Conservation (phyloP, 2,888 invertebrate genomes). For the Scrobipalpa costella region DNA sequence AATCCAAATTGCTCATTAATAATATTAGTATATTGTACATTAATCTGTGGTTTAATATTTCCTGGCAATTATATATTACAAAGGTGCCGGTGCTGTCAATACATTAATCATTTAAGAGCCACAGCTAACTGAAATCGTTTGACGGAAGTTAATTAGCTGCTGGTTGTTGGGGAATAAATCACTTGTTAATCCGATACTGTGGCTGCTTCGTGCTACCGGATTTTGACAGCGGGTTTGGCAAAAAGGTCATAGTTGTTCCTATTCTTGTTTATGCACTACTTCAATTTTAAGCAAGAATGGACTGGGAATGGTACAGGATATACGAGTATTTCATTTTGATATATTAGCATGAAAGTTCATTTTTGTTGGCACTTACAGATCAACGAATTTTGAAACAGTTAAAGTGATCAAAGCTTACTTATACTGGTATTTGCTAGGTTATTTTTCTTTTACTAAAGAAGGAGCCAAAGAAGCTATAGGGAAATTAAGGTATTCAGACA, state of each 20-base stretch:
- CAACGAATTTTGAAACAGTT: no score
- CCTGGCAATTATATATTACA: constrained; percentile 20
- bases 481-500: background rate
- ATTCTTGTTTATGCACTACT: background rate
- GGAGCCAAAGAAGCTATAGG: background rate
- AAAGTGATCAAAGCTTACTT: no score
- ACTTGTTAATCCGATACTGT: constrained; percentile 53
- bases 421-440: no score
- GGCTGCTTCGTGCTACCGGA: constrained; percentile 39
- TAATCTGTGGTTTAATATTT: constrained; percentile 10
- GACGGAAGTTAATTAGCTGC: constrained; percentile 56
- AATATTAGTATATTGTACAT: background rate
- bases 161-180: constrained; percentile 56
- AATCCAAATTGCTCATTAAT: background rate
- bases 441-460: no score
- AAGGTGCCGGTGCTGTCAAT: constrained; percentile 13
- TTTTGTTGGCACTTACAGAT: no score
- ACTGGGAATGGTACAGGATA: no score
- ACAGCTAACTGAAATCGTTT: constrained; percentile 53
- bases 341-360: no score
- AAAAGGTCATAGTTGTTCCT: background rate
- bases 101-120: constrained; percentile 46
- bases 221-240: background rate
- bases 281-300: no score
- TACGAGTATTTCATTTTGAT: no score